phyloP scores from a whole-genome alignment of 2,888 invertebrate genomes.

The Phragmatobia fuliginosa region DNA sequence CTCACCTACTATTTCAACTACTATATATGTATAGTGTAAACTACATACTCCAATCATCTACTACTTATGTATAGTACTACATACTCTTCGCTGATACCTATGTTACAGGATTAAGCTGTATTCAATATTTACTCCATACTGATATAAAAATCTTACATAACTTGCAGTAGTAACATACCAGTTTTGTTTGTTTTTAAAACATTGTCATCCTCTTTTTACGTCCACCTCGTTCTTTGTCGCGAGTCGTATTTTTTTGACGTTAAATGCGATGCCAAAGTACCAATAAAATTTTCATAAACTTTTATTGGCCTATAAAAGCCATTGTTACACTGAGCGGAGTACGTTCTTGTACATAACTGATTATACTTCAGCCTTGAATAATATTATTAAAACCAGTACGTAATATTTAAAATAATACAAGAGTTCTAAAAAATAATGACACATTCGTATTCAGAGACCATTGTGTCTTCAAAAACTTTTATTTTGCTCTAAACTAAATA shows the following conservation, averaged over 20 bases:
- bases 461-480: not conserved
- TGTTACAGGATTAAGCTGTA: too few species aligned
- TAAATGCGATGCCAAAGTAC: slow-evolving; percentile 42
- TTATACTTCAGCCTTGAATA: slow-evolving; percentile 28
- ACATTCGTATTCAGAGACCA: not conserved
- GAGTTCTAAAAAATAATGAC: not conserved
- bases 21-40: too few species aligned
- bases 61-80: too few species aligned
- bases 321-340: slow-evolving; percentile 34
- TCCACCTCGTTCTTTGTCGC: slow-evolving; percentile 20
- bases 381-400: slow-evolving; percentile 4
- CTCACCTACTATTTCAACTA: too few species aligned
- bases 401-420: not conserved
- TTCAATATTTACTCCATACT: not conserved
- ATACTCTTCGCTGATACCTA: too few species aligned
- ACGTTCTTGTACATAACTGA: slow-evolving; percentile 28
- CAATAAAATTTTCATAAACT: slow-evolving; percentile 63
- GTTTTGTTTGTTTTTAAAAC: slow-evolving; percentile 22
- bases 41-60: too few species aligned
- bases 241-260: slow-evolving; percentile 51
- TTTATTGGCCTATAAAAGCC: slow-evolving; percentile 55
- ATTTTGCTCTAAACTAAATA: not conserved
- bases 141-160: not conserved
- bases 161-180: not conserved
- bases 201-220: slow-evolving; percentile 17